A percentile compares a stretch with the other conserved stretches of the same genome.
These are phyloP conservation scores for Stictocephala bisonia DNA, from an alignment of 2,888 invertebrate genomes.

Conservation along the genomic window DNA sequence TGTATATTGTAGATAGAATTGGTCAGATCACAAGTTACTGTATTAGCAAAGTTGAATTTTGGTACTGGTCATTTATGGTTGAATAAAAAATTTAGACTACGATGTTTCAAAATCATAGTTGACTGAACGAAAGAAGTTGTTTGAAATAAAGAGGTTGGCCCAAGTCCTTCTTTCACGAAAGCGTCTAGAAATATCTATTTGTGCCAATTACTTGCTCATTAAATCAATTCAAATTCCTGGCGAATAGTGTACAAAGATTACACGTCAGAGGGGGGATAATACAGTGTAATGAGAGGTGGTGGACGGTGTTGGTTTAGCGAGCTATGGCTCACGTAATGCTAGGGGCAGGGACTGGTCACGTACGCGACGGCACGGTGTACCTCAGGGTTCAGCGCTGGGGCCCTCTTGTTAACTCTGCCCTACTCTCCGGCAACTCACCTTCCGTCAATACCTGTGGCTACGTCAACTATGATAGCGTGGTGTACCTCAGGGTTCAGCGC, in stretches of 20 bases:
- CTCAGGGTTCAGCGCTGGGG: slow-evolving; percentile 34
- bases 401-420: slow-evolving; percentile 35
- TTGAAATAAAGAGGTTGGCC: background rate
- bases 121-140: too few relatives aligned
- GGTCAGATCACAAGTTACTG: too few relatives aligned
- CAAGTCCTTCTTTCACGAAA: slow-evolving; percentile 40
- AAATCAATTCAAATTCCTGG: slow-evolving; percentile 48
- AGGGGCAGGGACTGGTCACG: slow-evolving; percentile 20
- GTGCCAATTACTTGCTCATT: slow-evolving; percentile 46
- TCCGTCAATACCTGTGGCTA: too few relatives aligned
- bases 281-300: slow-evolving; percentile 41
- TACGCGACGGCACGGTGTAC: background rate
- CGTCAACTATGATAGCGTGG: too few relatives aligned
- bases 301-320: slow-evolving; percentile 47
- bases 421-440: slow-evolving; percentile 8
- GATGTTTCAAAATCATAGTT: too few relatives aligned
- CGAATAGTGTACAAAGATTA: slow-evolving; percentile 46
- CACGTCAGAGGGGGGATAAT: slow-evolving; percentile 44
- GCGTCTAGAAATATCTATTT: slow-evolving; percentile 47
- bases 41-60: too few relatives aligned
- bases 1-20: too few relatives aligned
- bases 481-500: too few relatives aligned
- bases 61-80: too few relatives aligned
- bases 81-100: too few relatives aligned
- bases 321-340: slow-evolving; percentile 33